Evolutionary conservation across 2,113 vertebrate genomes (phyloP), one percentile per base, ranked within the genome.

Genomic region (Silurus glanis): DNA sequence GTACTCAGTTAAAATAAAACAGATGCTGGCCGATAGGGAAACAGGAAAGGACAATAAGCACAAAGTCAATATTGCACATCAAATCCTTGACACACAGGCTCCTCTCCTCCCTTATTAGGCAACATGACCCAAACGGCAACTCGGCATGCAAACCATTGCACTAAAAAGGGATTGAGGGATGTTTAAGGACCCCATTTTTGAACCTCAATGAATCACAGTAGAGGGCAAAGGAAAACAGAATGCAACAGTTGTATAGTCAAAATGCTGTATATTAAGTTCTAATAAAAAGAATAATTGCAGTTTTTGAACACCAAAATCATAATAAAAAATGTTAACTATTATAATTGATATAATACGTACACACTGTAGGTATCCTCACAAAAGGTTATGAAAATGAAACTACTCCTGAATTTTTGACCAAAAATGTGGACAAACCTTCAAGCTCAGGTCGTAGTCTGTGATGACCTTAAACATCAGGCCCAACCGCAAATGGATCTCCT

Each of bases 401-500:
- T 17, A 45, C 16, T 37, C 6, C 6, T n/a, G 9, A 61, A n/a
- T 51, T 53, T 56, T 3, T n/a, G 23, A 78, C 23, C 28, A 9
- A 0, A 55, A n/a, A 55, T 5, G 6, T 8, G 49, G 47, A 86
- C 90, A 49, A 96, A 99, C 97, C 98, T 99, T 99, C 93, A 99
- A 95, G 95, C 98, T 99, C 88, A 97, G 97, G 93, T 99, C 97
- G 90, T 98, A 98, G 95, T 99, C 97, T 90, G 97, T 98, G 93
- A 97, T 98, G 94, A 98, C 96, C 96, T 99, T 99, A 94, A 99
- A 99, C 97, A 99, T 99, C 94, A 99, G 96, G 91, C 97, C 98
- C 95, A 99, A 97, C 92, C 98, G 97, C 93, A 99, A 96, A 92
- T 99, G 97, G 95, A 99, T 98, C 95, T 99, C 98, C 95, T 99